phyloP scores from a whole-genome alignment of 2,113 vertebrate species.

The Leptodactylus fuscus region DNA sequence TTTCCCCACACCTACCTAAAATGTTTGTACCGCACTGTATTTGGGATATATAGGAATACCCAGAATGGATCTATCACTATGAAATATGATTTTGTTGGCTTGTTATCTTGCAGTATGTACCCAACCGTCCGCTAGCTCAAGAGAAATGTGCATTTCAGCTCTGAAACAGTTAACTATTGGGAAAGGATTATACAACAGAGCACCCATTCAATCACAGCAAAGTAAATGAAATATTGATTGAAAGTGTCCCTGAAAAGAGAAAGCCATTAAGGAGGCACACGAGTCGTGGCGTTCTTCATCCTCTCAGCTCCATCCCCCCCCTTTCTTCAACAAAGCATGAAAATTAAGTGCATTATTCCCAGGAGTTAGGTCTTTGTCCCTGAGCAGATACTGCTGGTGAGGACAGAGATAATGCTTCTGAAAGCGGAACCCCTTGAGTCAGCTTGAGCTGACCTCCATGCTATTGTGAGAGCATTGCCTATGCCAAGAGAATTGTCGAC shows the following conservation, averaged over 20 bases:
- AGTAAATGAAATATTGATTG: conserved; percentile 95
- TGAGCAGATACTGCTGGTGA: conserved; percentile 50
- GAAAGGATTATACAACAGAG: conserved; percentile 68
- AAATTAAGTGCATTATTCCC: conserved; percentile 82
- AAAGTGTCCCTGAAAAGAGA: conserved; percentile 92
- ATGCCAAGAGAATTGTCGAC: neutral
- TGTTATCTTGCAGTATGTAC: too few relatives aligned
- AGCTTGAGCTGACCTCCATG: conserved; percentile 2
- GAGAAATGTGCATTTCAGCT: neutral
- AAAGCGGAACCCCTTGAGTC: conserved; percentile 30
- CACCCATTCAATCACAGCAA: conserved; percentile 90
- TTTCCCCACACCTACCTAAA: too few relatives aligned
- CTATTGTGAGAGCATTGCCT: conserved; percentile 16
- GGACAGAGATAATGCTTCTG: conserved; percentile 45
- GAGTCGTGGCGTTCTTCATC: conserved; percentile 87
- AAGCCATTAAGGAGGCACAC: conserved; percentile 90
- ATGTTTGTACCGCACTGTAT: too few relatives aligned
- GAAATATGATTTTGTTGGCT: too few relatives aligned
- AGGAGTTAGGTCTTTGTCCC: conserved; percentile 77
- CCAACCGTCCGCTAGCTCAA: too few relatives aligned
- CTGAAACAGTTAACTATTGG: conserved; percentile 45
- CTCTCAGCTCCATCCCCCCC: conserved; percentile 79
- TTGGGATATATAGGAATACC: too few relatives aligned
- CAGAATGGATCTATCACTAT: neutral
- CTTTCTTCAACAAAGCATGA: conserved; percentile 77